Percentiles rank a stretch among this genome's conserved stretches.
Conservation (phyloP, 2,113 vertebrate genomes). For the Struthio camelus region DNA sequence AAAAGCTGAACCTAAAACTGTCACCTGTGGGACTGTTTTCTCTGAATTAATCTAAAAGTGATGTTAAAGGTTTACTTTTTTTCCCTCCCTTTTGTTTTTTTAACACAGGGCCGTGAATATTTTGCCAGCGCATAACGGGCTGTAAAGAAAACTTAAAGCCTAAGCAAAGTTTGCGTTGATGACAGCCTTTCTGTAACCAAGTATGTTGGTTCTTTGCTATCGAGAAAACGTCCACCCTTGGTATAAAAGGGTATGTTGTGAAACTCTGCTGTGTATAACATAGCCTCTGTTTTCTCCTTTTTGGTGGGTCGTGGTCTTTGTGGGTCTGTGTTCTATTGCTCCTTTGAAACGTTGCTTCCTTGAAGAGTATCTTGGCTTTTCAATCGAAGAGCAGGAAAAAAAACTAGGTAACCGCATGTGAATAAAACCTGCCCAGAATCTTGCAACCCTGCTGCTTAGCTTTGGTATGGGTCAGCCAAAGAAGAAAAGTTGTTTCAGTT, state of each 20-base stretch:
- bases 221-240: neutral
- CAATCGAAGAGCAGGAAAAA: neutral
- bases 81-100: too few species aligned
- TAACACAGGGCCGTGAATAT: too few species aligned
- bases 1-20: neutral
- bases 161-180: neutral
- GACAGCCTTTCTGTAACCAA: neutral
- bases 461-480: neutral
- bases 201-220: neutral
- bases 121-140: neutral
- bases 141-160: neutral
- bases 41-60: neutral
- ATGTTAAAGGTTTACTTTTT: too few species aligned
- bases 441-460: neutral
- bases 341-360: neutral
- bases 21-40: neutral
- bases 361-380: neutral
- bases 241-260: neutral
- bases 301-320: neutral
- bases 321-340: neutral
- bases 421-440: neutral
- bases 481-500: neutral
- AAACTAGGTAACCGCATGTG: rapidly evolving
- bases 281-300: neutral
- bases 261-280: neutral